These are phyloP conservation scores for Tympanoctomys barrerae DNA, from an alignment of 2,797 vertebrate species.

Conservation along the genomic window DNA sequence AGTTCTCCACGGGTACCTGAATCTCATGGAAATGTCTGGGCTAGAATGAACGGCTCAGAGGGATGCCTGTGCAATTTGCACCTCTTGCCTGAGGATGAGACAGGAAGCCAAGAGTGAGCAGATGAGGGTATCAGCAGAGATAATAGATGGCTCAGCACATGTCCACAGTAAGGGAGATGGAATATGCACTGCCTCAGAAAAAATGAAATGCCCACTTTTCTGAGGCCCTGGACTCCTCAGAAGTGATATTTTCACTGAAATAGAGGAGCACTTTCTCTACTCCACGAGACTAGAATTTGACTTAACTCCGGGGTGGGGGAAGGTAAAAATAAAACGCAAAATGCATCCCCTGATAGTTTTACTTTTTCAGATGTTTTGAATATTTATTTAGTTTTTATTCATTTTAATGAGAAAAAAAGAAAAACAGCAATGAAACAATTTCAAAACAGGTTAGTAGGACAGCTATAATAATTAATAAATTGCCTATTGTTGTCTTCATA, in stretches of 20 bases:
- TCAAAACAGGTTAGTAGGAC: no score
- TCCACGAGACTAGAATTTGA: not conserved
- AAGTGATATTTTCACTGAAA: conserved; percentile 17
- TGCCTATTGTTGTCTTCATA: no score
- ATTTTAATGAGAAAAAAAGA: no score
- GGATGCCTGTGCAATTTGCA: not conserved
- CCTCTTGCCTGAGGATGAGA: not conserved
- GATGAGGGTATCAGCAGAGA: not conserved
- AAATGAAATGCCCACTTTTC: not conserved
- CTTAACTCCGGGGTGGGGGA: not conserved
- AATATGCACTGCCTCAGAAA: conserved; percentile 45
- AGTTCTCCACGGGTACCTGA: conserved; percentile 28
- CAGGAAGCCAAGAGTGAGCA: not conserved
- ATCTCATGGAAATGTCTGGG: conserved; percentile 51
- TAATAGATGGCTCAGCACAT: not conserved
- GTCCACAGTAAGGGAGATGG: not conserved
- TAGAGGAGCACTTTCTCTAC: conserved; percentile 8
- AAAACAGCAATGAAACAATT: no score
- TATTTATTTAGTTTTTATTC: no score
- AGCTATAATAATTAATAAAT: no score
- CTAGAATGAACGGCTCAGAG: conserved; percentile 32
- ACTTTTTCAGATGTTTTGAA: no score
- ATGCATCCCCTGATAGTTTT: not conserved
- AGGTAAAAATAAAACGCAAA: not conserved
- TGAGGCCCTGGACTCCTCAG: not conserved